Evolutionary conservation across 2,888 invertebrate genomes (phyloP), one percentile per base, ranked within the genome.

Genomic region (Heliconius cydno): DNA sequence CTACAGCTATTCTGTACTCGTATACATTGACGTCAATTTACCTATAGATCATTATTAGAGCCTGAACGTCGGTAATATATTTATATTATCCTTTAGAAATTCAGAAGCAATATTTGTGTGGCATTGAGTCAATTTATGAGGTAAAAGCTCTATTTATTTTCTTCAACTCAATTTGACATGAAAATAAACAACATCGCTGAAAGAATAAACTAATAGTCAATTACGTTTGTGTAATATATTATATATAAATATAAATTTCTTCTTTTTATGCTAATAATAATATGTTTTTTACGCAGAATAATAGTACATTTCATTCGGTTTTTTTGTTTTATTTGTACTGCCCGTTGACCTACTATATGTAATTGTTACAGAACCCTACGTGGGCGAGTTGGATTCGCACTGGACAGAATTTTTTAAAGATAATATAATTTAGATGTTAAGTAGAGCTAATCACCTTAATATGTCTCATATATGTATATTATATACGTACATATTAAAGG

Each of bases 61-160:
- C 2, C 0, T 60, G 60, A 65, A 65, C 6, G 1, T 25, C 25
- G 28, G 65, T 65, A 25, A 65, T 15, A 65, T 65, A 30, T 65
- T 46, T 46, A 10, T 46, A 30, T 52, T 30, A 46, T 72, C 30
- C 38, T n/a, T 34, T 41, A 41, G 41, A 68, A 68, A 38, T 68
- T 68, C 38, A 68, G 68, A 68, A 68, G n/a, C n/a, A 68, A n/a
- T 41, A 41, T 68, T 68, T 68, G 12, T 68, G 68, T 68, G 68
- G 41, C 38, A 38, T 38, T 68, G 38, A 68, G 68, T n/a, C 68
- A 38, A 68, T 68, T 68, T 68, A 38, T 41, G n/a, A 68, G 68
- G 68, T 41, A 25, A 68, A 68, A 38, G 68, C 68, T 41, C n/a
- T 25, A 68, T 68, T n/a, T 68, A 68, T 68, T 68, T 68, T n/a